These are phyloP conservation scores for Sphinx pinastri DNA, from an alignment of 2,888 invertebrate species.

Conservation along the genomic window DNA sequence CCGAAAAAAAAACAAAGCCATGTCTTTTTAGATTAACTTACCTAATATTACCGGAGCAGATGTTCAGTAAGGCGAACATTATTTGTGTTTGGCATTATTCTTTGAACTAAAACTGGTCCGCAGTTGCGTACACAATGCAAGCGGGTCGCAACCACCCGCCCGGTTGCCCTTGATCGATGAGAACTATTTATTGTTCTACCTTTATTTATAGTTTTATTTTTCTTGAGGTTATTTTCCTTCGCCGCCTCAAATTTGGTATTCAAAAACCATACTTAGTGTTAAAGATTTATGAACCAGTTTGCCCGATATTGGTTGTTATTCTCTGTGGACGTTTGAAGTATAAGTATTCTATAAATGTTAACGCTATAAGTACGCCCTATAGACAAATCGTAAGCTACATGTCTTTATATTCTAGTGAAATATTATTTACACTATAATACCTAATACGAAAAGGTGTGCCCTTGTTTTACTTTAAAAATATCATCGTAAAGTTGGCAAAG, in stretches of 20 bases:
- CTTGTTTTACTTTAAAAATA: background rate
- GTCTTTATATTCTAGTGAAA: too few species aligned
- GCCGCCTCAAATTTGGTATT: too few species aligned
- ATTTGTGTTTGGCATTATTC: background rate
- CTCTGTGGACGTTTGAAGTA: background rate
- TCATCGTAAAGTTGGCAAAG: background rate
- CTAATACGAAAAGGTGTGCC: too few species aligned
- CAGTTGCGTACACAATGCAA: background rate
- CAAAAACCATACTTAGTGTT: background rate
- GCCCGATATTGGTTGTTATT: background rate
- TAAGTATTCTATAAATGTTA: background rate
- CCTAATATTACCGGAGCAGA: too few species aligned
- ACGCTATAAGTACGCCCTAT: too few species aligned
- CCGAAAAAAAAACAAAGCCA: too few species aligned
- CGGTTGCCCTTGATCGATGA: slow-evolving; percentile 2
- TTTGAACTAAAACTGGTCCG: background rate
- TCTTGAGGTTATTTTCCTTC: background rate
- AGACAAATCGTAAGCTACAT: too few species aligned
- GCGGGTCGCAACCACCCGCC: background rate
- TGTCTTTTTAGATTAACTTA: too few species aligned
- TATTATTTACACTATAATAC: too few species aligned
- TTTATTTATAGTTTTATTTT: slow-evolving; percentile 11
- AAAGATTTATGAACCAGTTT: background rate
- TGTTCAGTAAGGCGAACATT: background rate
- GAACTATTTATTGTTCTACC: slow-evolving; percentile 13